Percentiles rank a stretch among this genome's conserved stretches.
Evolutionary conservation across 1,140 invertebrate species (phyloP).

Genomic region (Zaprionus vittiger): DNA sequence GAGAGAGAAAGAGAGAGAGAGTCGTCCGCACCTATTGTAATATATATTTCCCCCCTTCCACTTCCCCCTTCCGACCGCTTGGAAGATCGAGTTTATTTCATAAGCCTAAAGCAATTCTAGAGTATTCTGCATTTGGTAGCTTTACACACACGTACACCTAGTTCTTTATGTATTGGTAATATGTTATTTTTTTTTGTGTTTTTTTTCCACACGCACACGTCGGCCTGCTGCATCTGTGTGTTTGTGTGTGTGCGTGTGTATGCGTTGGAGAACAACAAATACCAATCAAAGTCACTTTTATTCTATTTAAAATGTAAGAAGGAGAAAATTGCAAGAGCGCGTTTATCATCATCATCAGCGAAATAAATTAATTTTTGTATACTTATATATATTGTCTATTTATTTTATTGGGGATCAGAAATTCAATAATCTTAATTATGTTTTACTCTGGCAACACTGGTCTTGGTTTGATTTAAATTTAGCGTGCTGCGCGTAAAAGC

Average conservation of each 20-base stretch:
- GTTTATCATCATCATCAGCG: constrained; percentile 13
- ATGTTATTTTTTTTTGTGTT: constrained; percentile 23
- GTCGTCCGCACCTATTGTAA: constrained; percentile 61
- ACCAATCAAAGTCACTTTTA: constrained; percentile 62
- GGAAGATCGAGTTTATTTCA: constrained; percentile 20
- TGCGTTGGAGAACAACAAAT: constrained; percentile 21
- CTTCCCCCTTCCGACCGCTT: background rate
- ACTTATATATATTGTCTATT: too few relatives aligned
- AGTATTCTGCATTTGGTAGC: constrained; percentile 75
- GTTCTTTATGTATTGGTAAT: constrained; percentile 31
- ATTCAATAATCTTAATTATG: too few relatives aligned
- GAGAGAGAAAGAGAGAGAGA: too few relatives aligned
- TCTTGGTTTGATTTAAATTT: background rate
- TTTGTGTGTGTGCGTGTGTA: background rate
- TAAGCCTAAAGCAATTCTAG: constrained; percentile 62
- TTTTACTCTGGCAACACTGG: too few relatives aligned
- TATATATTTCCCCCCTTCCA: constrained; percentile 56
- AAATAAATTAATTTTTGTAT: constrained; percentile 31
- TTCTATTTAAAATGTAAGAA: constrained; percentile 7
- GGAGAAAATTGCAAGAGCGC: constrained; percentile 22
- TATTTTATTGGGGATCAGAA: too few relatives aligned
- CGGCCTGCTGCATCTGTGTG: constrained; percentile 8
- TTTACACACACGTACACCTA: constrained; percentile 58
- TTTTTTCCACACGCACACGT: constrained; percentile 21
- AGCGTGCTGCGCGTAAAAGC: background rate